These are phyloP conservation scores for Rhagoletis pomonella DNA, from an alignment of 1,140 invertebrate species.

Conservation along the genomic window DNA sequence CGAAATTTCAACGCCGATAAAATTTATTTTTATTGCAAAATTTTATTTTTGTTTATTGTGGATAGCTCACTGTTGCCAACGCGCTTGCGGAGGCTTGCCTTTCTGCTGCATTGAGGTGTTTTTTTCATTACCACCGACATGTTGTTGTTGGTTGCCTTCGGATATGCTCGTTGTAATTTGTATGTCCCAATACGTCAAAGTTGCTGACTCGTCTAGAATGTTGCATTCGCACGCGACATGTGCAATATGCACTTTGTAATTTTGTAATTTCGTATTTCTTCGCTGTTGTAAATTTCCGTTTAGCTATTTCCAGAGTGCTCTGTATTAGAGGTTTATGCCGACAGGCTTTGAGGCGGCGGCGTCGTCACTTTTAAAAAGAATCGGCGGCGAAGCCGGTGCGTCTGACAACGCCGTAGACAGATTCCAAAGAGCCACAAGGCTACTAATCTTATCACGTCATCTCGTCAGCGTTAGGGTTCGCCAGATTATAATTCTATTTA, in stretches of 20 bases:
- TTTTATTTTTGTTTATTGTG: background rate
- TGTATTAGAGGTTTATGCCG: background rate
- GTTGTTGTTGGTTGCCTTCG: conserved; percentile 8
- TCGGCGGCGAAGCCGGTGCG: too few relatives aligned
- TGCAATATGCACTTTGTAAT: conserved; percentile 31
- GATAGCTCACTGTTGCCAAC: background rate
- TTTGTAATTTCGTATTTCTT: background rate
- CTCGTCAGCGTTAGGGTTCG: too few relatives aligned
- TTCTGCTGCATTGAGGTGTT: background rate
- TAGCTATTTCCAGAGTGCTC: background rate
- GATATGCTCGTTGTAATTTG: background rate
- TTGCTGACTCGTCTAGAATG: conserved; percentile 46
- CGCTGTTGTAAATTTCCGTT: background rate
- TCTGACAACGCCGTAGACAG: too few relatives aligned
- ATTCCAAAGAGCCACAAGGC: too few relatives aligned
- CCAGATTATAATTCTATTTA: too few relatives aligned
- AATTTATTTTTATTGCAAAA: background rate
- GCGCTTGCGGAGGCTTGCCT: too few relatives aligned
- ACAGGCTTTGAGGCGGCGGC: too few relatives aligned
- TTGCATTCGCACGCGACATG: conserved; percentile 39
- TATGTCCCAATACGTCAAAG: background rate
- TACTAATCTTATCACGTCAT: too few relatives aligned
- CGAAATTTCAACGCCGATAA: background rate
- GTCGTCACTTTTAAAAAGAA: too few relatives aligned
- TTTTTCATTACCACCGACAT: conserved; percentile 37